These are phyloP conservation scores for Rhinichthys osculus DNA, from an alignment of 2,797 vertebrate genomes.

Conservation along the genomic window DNA sequence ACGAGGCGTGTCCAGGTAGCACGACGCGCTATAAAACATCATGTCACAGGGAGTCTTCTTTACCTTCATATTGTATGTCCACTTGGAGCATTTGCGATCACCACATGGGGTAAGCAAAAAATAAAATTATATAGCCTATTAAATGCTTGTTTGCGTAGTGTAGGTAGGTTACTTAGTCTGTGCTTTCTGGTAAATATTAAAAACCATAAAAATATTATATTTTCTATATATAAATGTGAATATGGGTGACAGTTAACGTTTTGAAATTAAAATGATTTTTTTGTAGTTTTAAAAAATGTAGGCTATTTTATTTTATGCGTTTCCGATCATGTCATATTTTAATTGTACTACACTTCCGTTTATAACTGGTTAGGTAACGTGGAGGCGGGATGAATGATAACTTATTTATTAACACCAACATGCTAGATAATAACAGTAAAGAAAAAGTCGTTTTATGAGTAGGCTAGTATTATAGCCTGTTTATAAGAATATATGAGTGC, in stretches of 20 bases:
- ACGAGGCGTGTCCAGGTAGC: slow-evolving; percentile 11
- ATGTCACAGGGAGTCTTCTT: background rate
- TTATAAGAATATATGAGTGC: background rate
- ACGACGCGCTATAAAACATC: slow-evolving; percentile 24
- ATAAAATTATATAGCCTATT: too few species aligned
- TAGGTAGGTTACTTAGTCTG: too few species aligned
- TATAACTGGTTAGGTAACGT: slow-evolving; percentile 10
- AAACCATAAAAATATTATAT: background rate
- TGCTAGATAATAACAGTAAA: background rate
- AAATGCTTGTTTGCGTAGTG: background rate
- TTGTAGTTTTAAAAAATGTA: background rate
- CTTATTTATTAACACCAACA: background rate
- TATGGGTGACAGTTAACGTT: too few species aligned
- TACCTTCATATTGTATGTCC: background rate
- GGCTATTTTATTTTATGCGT: background rate
- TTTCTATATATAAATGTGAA: background rate
- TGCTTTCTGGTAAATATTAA: background rate
- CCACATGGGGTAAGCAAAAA: slow-evolving; percentile 23
- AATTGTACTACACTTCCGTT: background rate
- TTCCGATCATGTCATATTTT: background rate
- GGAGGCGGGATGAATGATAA: background rate
- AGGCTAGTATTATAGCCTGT: background rate
- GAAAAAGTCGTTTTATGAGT: background rate
- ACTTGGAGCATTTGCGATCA: background rate
- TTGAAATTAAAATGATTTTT: background rate